Evolutionary conservation across 1,140 invertebrate species (phyloP), one percentile per base, ranked within the genome.

Genomic region (Drosophila suzukii): DNA sequence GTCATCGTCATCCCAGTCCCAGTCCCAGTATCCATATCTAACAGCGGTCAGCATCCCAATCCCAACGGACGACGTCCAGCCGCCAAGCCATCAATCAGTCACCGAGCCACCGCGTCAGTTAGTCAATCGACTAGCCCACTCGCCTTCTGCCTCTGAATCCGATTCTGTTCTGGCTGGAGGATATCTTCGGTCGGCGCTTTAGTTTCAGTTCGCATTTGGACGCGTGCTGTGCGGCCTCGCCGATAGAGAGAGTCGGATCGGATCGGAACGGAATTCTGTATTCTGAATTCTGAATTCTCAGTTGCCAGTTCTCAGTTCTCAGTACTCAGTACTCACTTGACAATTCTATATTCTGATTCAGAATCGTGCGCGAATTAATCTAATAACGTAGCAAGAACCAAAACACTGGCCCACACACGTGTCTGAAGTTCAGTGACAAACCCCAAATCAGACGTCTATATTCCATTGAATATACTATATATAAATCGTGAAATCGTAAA

Each of bases 151-250:
- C 17, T 57, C 36, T 30, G 38, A 32, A 20, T 57, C 36, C 30
- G 39, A 32, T 36, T 57, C 36, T 36, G 39, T 68, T 20, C 81
- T 65, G 62, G 65, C 81, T 73, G 71, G 84, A 86, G 83, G 83
- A 86, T 86, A 86, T 88, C 83, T 88, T 88, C 71, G 70, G 78
- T 73, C 83, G 82, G 75, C 72, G 66, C 73, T 86, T 89, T 68
- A 86, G 82, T 85, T 81, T 86, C 84, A 86, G 84, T 86, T 86
- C 75, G 84, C 79, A 88, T 86, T 86, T 89, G 79, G 80, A 86
- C 84, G 83, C 82, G 82, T 85, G 81, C 81, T 86, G 60, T 86
- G 74, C 84, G 79, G 83, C 68, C 65, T 80, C 72, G 76, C 58
- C 72, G 81, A 83, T 56, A 78, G 77, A 77, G 63, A 78, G 47